These are phyloP conservation scores for Bellardia pandia DNA, from an alignment of 2,888 invertebrate genomes.

Conservation along the genomic window DNA sequence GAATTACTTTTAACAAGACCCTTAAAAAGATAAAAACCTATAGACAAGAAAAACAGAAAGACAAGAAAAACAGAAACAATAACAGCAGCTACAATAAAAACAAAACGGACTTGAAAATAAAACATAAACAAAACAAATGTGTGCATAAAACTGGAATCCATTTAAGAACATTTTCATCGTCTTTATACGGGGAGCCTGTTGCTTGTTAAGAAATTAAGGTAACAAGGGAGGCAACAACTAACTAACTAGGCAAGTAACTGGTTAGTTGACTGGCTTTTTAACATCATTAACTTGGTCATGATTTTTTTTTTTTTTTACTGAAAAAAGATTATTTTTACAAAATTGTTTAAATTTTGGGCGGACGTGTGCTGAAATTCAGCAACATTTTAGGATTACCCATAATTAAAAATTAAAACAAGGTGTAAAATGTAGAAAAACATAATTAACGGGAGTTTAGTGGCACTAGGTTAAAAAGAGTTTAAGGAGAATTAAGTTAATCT, in stretches of 20 bases:
- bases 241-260: constrained; percentile 46
- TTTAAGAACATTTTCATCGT: constrained; percentile 60
- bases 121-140: constrained; percentile 45
- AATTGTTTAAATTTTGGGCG: constrained; percentile 16
- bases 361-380: constrained; percentile 26
- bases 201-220: constrained; percentile 61
- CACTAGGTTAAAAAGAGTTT: no score
- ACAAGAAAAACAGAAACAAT: constrained; percentile 1
- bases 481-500: no score
- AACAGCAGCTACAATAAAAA: constrained; percentile 28
- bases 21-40: constrained; percentile 81
- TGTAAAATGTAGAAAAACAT: background rate
- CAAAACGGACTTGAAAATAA: constrained; percentile 50
- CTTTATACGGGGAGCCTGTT: background rate
- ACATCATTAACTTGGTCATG: constrained; percentile 58
- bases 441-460: background rate
- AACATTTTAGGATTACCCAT: background rate
- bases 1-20: constrained; percentile 84
- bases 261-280: constrained; percentile 38
- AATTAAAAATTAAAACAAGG: constrained; percentile 11
- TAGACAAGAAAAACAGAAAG: constrained; percentile 41
- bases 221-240: constrained; percentile 66
- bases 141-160: constrained; percentile 60
- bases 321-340: background rate
- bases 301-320: background rate